Evolutionary conservation across 2,113 vertebrate species (phyloP).

Genomic region (Dasyornis broadbenti): DNA sequence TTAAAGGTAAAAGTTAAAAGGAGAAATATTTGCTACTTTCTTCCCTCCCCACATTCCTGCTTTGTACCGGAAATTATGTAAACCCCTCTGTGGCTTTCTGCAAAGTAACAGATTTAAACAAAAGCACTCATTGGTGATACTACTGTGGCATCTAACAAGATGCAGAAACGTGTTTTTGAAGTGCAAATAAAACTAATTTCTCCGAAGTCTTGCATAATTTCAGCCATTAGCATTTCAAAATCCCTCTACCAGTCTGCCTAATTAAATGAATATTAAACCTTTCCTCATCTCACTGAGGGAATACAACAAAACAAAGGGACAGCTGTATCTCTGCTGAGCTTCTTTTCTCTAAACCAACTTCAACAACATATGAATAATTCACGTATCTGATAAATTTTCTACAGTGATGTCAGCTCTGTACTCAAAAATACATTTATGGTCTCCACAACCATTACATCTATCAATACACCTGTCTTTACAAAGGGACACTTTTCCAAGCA

Average conservation of each 20-base stretch:
- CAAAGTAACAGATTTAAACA: background rate
- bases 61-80: background rate
- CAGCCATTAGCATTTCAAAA: constrained; percentile 59
- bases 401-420: background rate
- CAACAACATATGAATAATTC: constrained; percentile 47
- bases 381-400: constrained; percentile 4
- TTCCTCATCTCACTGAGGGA: constrained; percentile 43
- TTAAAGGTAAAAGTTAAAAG: background rate
- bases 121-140: background rate
- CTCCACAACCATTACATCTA: background rate
- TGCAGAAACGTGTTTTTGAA: background rate
- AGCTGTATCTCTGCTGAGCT: constrained; percentile 49
- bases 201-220: constrained; percentile 39
- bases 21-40: background rate
- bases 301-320: constrained; percentile 50
- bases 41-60: background rate
- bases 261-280: constrained; percentile 62
- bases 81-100: background rate
- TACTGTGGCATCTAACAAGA: background rate
- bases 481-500: background rate
- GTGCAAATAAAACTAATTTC: constrained; percentile 53
- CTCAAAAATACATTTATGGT: background rate
- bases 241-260: constrained; percentile 10
- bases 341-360: constrained; percentile 11
- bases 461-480: background rate